Percentiles rank a stretch among this genome's conserved stretches.
phyloP scores from a whole-genome alignment of 1,140 invertebrate species.

The Drepana arcuata region DNA sequence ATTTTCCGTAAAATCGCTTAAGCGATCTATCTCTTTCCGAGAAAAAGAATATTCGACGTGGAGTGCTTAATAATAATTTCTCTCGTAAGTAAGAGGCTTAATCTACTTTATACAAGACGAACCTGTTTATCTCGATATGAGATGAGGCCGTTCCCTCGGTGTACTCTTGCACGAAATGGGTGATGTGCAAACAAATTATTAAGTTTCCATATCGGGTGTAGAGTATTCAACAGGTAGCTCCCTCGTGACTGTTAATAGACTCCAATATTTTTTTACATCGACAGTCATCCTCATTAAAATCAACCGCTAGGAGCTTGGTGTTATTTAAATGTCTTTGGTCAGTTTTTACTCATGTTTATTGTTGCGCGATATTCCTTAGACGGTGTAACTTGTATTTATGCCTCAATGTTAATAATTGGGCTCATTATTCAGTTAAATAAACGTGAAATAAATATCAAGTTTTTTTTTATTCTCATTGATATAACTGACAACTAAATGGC shows the following conservation, averaged over 20 bases:
- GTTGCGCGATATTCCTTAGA: too few relatives aligned
- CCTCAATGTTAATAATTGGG: too few relatives aligned
- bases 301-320: conserved; percentile 24
- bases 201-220: conserved; percentile 37
- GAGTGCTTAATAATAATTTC: conserved; percentile 35
- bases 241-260: conserved; percentile 15
- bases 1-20: conserved; percentile 60
- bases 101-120: conserved; percentile 29
- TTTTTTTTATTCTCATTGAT: too few relatives aligned
- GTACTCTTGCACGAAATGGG: conserved; percentile 24
- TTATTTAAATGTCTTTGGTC: conserved; percentile 29
- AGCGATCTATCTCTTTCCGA: conserved; percentile 57
- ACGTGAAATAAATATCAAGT: too few relatives aligned
- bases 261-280: conserved; percentile 17
- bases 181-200: conserved; percentile 50
- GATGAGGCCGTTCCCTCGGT: conserved; percentile 21
- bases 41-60: conserved; percentile 47
- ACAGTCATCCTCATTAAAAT: conserved; percentile 34
- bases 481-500: too few relatives aligned
- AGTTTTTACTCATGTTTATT: conserved; percentile 20
- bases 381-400: too few relatives aligned
- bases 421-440: too few relatives aligned
- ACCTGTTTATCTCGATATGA: conserved; percentile 35
- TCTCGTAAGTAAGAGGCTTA: conserved; percentile 32
- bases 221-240: conserved; percentile 20